Conservation (phyloP, 2,797 vertebrate genomes). For the Semotilus atromaculatus region DNA sequence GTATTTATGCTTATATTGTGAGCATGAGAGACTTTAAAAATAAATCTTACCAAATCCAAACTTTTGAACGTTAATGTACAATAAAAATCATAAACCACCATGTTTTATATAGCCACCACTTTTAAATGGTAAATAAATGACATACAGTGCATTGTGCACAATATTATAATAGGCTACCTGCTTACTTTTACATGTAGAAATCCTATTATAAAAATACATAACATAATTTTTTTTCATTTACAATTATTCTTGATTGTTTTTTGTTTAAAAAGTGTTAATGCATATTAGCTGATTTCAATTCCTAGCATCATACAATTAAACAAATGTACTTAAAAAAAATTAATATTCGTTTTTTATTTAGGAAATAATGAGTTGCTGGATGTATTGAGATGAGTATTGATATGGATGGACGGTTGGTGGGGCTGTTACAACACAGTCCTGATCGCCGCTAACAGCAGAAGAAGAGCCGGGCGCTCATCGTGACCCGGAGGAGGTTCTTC, state of each 20-base stretch:
- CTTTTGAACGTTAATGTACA: neutral
- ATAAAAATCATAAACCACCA: neutral
- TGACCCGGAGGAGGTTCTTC: constrained; percentile 18
- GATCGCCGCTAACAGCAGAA: neutral
- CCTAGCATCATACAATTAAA: neutral
- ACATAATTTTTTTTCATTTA: too few relatives aligned
- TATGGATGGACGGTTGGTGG: neutral
- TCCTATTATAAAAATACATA: neutral
- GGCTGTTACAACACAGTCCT: neutral
- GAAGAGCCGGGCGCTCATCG: neutral
- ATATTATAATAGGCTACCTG: neutral
- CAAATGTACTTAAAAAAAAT: too few relatives aligned
- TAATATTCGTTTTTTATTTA: too few relatives aligned
- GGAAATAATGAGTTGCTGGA: neutral
- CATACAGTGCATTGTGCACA: neutral
- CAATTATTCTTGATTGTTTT: neutral
- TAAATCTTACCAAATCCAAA: neutral
- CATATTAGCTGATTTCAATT: neutral
- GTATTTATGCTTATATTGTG: neutral
- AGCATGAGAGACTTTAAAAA: too few relatives aligned
- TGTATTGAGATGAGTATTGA: neutral
- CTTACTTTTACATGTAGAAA: neutral
- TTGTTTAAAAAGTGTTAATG: neutral
- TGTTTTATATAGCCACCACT: neutral
- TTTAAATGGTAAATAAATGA: neutral